Percentiles rank a stretch among this genome's conserved stretches.
Conservation (phyloP, 2,888 invertebrate genomes). For the Caenorhabditis zanzibari region DNA sequence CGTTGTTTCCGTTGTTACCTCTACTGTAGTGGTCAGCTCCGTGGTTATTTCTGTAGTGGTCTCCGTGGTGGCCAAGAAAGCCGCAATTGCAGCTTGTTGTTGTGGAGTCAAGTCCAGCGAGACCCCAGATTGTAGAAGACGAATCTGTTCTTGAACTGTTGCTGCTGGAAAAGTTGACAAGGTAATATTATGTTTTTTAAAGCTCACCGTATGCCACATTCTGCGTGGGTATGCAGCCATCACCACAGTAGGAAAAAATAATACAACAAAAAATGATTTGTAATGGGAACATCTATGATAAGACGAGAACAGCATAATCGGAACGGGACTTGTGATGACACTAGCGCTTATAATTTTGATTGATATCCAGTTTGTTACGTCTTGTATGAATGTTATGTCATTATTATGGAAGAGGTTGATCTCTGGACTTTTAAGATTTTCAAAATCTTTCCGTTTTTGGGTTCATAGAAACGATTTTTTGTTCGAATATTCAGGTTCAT, state of each 20-base stretch:
- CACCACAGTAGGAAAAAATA: neutral
- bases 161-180: no score
- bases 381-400: no score
- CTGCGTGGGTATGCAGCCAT: neutral
- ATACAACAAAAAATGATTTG: neutral
- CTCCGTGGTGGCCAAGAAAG: neutral
- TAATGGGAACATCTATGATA: neutral
- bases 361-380: no score
- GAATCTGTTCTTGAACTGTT: neutral
- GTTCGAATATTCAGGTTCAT: no score
- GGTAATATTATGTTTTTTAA: neutral
- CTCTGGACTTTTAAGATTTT: no score
- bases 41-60: neutral
- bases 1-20: constrained; percentile 1
- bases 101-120: neutral
- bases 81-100: neutral
- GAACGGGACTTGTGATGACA: no score
- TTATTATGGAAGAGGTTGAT: no score
- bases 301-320: no score
- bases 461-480: no score
- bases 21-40: no score
- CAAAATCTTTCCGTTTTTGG: no score
- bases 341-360: no score
- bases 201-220: neutral
- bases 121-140: neutral